Evolutionary conservation across 1,140 invertebrate species (phyloP), one percentile per base, ranked within the genome.

Genomic region (Brachionus koreanus): DNA sequence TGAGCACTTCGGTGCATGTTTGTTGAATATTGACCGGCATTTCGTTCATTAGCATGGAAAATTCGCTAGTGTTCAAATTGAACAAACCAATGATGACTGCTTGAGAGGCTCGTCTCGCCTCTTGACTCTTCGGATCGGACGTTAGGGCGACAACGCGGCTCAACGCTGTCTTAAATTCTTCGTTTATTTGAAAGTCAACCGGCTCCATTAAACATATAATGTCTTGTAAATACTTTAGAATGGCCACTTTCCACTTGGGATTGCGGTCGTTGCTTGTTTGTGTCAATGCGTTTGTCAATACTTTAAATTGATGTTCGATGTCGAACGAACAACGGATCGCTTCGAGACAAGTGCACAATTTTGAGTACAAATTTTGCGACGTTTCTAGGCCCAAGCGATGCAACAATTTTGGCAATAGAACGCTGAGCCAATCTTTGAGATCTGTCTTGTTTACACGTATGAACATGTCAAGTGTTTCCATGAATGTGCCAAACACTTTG

Each of bases 301-400:
- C 90, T 81, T 89, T 89, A 84, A 93, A 89, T 84, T 93, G 90
- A 76, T 91, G 88, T 83, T 92, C 90, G 82, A 88, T 89, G n/a
- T 91, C 88, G 86, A 93, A 93, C 67, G 89, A 90, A 37, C 91
- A 93, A 91, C 93, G 92, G 7, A 97, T 92, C 16, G 95, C 90
- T 83, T 95, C 93, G 63, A 98, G 88, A 0, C 93, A 94, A 86
- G 92, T 93, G 86, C 94, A 92, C 42, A 97, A 93, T 89, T 97
- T 97, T 43, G 91, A 92, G 85, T 95, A 93, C 83, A 96, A 93
- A 2, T 95, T 97, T 49, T 92, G 93, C 1, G 98, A 90, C 43
- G 96, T 91, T 87, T 98, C 96, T 0, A 91, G 92, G 72, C 96
- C 95, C 33, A 95, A 90, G 88, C 97, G 97, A 86, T 94, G 93